Percentiles rank a stretch among this genome's conserved stretches.
These are phyloP conservation scores for Stenolophus ochropezus DNA, from an alignment of 2,888 invertebrate genomes.

Conservation along the genomic window DNA sequence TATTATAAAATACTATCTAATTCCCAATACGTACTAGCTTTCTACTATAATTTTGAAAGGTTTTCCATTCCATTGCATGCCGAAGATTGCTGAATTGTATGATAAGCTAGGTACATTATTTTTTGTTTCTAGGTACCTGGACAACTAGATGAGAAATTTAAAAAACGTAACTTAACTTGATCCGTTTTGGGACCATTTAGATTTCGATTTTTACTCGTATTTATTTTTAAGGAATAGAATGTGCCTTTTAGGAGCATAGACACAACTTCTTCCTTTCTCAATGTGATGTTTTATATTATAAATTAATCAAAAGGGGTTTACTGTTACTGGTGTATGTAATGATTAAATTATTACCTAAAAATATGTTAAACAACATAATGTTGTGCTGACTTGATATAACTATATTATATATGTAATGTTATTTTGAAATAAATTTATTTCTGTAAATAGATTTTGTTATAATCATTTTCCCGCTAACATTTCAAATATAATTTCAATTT, in stretches of 20 bases:
- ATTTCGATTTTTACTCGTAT: slow-evolving; percentile 40
- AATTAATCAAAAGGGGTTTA: slow-evolving; percentile 44
- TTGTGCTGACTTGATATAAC: slow-evolving; percentile 24
- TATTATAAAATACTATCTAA: too few species aligned
- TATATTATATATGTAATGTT: slow-evolving; percentile 23
- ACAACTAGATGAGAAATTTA: slow-evolving; percentile 77
- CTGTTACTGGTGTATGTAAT: slow-evolving; percentile 49
- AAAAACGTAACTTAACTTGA: slow-evolving; percentile 65
- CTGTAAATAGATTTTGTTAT: not conserved
- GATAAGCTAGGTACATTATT: slow-evolving; percentile 59
- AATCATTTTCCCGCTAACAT: not conserved
- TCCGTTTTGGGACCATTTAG: slow-evolving; percentile 36
- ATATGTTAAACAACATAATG: slow-evolving; percentile 27
- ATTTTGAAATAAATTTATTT: slow-evolving; percentile 38
- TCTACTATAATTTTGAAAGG: slow-evolving; percentile 23
- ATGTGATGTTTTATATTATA: slow-evolving; percentile 62
- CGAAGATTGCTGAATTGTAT: slow-evolving; percentile 50
- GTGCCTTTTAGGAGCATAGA: slow-evolving; percentile 62
- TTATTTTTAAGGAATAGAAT: slow-evolving; percentile 40
- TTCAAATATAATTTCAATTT: not conserved
- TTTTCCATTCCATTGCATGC: not conserved
- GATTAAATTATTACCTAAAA: slow-evolving; percentile 45
- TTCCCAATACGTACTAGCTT: slow-evolving; percentile 14
- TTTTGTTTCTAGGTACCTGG: slow-evolving; percentile 75
- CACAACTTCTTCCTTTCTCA: slow-evolving; percentile 63